phyloP scores from a whole-genome alignment of 2,888 invertebrate species.

The Hypolimnas misippus region DNA sequence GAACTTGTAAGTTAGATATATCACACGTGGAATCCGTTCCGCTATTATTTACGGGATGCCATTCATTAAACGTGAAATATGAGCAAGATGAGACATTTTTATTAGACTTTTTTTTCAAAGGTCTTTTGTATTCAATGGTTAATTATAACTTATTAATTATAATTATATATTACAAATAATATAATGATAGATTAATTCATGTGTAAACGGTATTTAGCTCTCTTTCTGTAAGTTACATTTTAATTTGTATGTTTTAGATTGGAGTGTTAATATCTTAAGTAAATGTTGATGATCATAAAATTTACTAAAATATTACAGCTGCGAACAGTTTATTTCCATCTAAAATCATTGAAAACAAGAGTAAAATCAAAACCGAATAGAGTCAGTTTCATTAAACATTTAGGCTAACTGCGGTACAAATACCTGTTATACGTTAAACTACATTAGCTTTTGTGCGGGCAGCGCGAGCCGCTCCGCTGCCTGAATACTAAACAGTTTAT shows the following conservation, averaged over 20 bases:
- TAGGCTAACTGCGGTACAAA: constrained; percentile 26
- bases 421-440: constrained; percentile 50
- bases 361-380: constrained; percentile 21
- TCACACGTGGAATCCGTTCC: constrained; percentile 52
- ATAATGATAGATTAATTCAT: no score
- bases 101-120: neutral
- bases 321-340: neutral
- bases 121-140: neutral
- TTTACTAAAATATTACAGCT: no score
- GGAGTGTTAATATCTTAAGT: no score
- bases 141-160: no score
- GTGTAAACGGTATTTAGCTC: no score
- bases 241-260: no score
- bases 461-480: constrained; percentile 52
- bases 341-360: neutral
- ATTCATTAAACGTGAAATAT: constrained; percentile 22
- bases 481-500: constrained; percentile 64
- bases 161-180: no score
- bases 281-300: no score
- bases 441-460: constrained; percentile 49
- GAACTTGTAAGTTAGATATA: constrained; percentile 64
- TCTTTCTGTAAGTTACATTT: no score
- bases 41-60: constrained; percentile 25
- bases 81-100: constrained; percentile 10
- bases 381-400: constrained; percentile 29